Conservation (phyloP, 2,113 vertebrate genomes). For the Eptatretus burgeri region DNA sequence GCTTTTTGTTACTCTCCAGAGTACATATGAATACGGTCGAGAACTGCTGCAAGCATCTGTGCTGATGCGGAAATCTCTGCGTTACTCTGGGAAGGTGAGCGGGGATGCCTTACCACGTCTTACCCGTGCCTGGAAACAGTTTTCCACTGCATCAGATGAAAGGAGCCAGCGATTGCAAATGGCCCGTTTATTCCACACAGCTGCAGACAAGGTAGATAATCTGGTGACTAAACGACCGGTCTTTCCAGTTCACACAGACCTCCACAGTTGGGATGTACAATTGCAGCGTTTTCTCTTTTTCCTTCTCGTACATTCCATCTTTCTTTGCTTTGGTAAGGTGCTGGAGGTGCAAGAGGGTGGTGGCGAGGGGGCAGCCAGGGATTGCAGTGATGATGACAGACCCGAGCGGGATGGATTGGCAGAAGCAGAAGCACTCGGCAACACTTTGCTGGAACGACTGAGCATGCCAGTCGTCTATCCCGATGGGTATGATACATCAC, state of each 20-base stretch:
- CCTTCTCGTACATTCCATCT: not conserved
- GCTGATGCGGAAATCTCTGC: slow-evolving; percentile 70
- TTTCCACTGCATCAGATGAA: slow-evolving; percentile 59
- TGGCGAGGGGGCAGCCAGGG: slow-evolving; percentile 24
- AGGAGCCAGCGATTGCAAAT: slow-evolving; percentile 54
- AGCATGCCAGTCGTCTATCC: slow-evolving; percentile 71
- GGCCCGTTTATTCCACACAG: slow-evolving; percentile 44
- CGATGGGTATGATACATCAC: slow-evolving; percentile 37
- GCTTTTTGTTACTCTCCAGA: slow-evolving; percentile 19
- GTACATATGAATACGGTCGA: slow-evolving; percentile 81
- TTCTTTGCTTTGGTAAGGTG: slow-evolving; percentile 8
- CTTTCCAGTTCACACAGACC: not conserved
- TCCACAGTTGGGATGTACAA: not conserved
- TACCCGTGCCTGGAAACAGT: slow-evolving; percentile 91
- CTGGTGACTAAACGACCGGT: not conserved
- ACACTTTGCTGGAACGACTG: slow-evolving; percentile 63
- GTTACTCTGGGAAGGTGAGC: slow-evolving; percentile 67
- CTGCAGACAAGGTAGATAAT: slow-evolving; percentile 38
- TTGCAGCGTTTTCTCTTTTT: slow-evolving; percentile 8
- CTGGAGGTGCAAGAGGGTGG: slow-evolving; percentile 28
- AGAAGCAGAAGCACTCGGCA: slow-evolving; percentile 58
- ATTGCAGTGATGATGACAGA: slow-evolving; percentile 25
- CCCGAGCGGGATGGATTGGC: slow-evolving; percentile 42
- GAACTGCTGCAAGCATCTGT: slow-evolving; percentile 88
- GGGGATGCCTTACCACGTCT: slow-evolving; percentile 73